Percentiles rank a stretch among this genome's conserved stretches.
Conservation (phyloP, 2,113 vertebrate species). For the Hucho hucho region DNA sequence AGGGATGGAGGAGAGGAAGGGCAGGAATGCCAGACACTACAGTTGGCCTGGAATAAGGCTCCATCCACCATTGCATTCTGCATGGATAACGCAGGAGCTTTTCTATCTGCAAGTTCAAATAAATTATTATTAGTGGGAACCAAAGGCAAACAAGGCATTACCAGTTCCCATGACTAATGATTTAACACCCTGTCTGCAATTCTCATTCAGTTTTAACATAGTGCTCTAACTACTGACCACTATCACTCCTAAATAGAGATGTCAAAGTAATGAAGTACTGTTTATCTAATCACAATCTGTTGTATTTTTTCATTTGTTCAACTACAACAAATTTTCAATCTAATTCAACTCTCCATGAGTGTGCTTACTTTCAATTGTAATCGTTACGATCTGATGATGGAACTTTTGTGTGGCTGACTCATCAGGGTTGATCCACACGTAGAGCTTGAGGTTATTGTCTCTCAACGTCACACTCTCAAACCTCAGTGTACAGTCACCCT, state of each 20-base stretch:
- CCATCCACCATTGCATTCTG: conserved; percentile 22
- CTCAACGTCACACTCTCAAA: conserved; percentile 20
- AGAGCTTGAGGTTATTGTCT: conserved; percentile 35
- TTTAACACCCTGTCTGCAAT: too few species aligned
- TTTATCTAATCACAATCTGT: neutral
- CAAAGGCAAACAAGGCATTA: too few species aligned
- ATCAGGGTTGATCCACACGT: conserved; percentile 50
- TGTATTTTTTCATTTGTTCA: neutral
- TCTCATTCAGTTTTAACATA: neutral
- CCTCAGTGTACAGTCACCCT: conserved; percentile 48
- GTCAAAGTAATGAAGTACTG: too few species aligned
- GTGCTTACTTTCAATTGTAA: conserved; percentile 41
- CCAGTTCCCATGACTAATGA: too few species aligned
- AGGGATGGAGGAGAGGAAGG: conserved; percentile 40
- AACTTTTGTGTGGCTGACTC: neutral
- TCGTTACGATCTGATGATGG: conserved; percentile 25
- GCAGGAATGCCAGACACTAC: conserved; percentile 41
- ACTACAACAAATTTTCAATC: neutral
- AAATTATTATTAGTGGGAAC: neutral
- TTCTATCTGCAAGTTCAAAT: conserved; percentile 29
- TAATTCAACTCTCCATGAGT: neutral
- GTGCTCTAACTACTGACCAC: neutral
- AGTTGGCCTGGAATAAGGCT: conserved; percentile 26
- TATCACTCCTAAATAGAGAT: neutral
- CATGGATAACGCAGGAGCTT: neutral